A percentile compares a stretch with the other conserved stretches of the same genome.
These are phyloP conservation scores for Toxonevra muliebris DNA, from an alignment of 2,888 invertebrate species.

Conservation along the genomic window DNA sequence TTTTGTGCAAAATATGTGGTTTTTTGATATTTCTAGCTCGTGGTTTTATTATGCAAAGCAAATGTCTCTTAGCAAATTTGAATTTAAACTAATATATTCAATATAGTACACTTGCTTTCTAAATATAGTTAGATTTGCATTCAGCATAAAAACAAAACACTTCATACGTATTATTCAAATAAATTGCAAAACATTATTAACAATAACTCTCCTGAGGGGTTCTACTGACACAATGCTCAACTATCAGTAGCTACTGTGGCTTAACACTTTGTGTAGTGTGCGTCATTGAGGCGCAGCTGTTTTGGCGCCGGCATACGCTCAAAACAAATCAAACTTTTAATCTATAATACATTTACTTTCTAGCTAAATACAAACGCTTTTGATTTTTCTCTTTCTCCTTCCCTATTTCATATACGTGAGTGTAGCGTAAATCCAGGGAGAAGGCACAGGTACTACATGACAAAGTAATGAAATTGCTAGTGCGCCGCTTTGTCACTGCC, in stretches of 20 bases:
- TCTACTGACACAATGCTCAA: background rate
- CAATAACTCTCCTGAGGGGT: constrained; percentile 10
- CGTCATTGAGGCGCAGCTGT: constrained; percentile 10
- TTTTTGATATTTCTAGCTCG: too few species aligned
- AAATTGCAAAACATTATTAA: constrained; percentile 30
- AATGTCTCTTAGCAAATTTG: too few species aligned
- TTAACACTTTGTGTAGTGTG: constrained; percentile 14
- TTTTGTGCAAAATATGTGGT: too few species aligned
- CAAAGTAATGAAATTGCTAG: constrained; percentile 85
- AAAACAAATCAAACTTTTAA: constrained; percentile 9
- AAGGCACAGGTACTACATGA: constrained; percentile 79
- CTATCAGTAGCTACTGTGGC: constrained; percentile 7
- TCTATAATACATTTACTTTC: constrained; percentile 1
- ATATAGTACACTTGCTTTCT: too few species aligned
- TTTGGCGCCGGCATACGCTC: constrained; percentile 24
- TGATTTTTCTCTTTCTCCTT: background rate
- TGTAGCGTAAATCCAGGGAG: constrained; percentile 77
- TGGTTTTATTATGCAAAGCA: too few species aligned
- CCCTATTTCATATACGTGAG: constrained; percentile 8
- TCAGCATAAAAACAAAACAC: background rate
- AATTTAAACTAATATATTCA: too few species aligned
- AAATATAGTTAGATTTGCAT: too few species aligned
- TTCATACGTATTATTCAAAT: constrained; percentile 21
- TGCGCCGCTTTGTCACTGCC: constrained; percentile 89
- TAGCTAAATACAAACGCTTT: constrained; percentile 19